These are phyloP conservation scores for Heliconius erato DNA, from an alignment of 2,888 invertebrate species.

Conservation along the genomic window DNA sequence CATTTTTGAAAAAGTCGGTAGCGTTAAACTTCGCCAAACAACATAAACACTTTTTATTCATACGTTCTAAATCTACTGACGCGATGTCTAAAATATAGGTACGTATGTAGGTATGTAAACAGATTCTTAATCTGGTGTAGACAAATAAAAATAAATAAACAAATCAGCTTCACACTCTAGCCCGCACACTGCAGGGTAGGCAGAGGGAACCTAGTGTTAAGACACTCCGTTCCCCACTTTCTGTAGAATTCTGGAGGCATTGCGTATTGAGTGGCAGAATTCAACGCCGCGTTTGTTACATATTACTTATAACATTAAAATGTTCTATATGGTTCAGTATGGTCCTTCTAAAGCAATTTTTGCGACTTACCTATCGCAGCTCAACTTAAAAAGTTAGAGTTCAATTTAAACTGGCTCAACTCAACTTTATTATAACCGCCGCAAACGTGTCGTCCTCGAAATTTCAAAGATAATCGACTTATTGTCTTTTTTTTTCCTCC, in stretches of 20 bases:
- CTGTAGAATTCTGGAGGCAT: too few relatives aligned
- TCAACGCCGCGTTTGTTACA: too few relatives aligned
- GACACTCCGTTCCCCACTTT: too few relatives aligned
- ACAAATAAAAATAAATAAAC: neutral
- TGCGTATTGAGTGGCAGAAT: too few relatives aligned
- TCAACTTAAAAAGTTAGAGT: slow-evolving; percentile 30
- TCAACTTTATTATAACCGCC: slow-evolving; percentile 67
- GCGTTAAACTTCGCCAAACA: neutral
- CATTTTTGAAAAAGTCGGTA: neutral
- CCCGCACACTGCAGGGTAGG: neutral
- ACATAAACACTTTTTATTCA: neutral
- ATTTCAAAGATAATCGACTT: slow-evolving; percentile 59
- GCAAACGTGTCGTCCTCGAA: slow-evolving; percentile 73
- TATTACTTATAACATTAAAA: too few relatives aligned
- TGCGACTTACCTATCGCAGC: neutral
- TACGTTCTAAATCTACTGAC: too few relatives aligned
- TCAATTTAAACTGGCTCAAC: slow-evolving; percentile 57
- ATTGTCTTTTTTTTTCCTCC: slow-evolving; percentile 52
- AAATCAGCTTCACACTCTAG: neutral
- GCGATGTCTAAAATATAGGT: neutral
- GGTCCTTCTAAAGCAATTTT: neutral
- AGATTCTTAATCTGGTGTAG: too few relatives aligned
- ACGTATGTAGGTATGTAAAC: too few relatives aligned
- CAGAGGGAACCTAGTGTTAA: too few relatives aligned
- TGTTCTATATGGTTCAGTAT: too few relatives aligned